Percentiles rank a stretch among this genome's conserved stretches.
phyloP scores from a whole-genome alignment of 2,888 invertebrate genomes.

The Plemyria rubiginata region DNA sequence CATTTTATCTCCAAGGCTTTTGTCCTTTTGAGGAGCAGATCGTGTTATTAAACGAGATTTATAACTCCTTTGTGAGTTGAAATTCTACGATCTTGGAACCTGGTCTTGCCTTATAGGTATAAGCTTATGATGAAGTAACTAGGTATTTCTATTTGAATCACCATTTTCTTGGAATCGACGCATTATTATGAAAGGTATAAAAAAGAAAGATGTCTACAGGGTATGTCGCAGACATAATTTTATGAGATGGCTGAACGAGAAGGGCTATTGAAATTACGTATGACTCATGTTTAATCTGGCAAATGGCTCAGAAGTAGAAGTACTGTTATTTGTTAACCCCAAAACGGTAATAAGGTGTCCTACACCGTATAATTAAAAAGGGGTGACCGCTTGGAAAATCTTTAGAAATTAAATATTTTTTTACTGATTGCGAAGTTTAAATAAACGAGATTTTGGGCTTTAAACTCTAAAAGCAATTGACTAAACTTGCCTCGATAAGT shows the following conservation, averaged over 20 bases:
- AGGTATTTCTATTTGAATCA: constrained; percentile 31
- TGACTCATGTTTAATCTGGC: not conserved
- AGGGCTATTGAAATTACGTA: not conserved
- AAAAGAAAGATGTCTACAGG: not conserved
- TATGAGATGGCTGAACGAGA: too few species aligned
- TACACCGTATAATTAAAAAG: too few species aligned
- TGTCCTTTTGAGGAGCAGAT: constrained; percentile 30
- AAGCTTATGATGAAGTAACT: constrained; percentile 26
- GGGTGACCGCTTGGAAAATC: too few species aligned
- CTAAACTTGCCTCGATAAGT: too few species aligned
- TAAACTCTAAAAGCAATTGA: too few species aligned
- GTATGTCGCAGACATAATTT: not conserved
- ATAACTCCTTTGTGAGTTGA: constrained; percentile 37
- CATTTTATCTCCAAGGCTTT: constrained; percentile 37
- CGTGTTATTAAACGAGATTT: constrained; percentile 35
- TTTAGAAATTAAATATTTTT: too few species aligned
- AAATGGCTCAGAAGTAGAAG: not conserved
- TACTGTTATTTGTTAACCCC: too few species aligned
- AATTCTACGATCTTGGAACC: constrained; percentile 26
- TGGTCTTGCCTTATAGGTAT: constrained; percentile 37
- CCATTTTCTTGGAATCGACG: constrained; percentile 23
- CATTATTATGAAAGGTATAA: not conserved
- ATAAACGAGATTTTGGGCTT: too few species aligned
- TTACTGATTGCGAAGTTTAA: too few species aligned
- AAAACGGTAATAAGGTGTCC: too few species aligned